Evolutionary conservation across 1,140 invertebrate genomes (phyloP).

Genomic region (Episyrphus balteatus): DNA sequence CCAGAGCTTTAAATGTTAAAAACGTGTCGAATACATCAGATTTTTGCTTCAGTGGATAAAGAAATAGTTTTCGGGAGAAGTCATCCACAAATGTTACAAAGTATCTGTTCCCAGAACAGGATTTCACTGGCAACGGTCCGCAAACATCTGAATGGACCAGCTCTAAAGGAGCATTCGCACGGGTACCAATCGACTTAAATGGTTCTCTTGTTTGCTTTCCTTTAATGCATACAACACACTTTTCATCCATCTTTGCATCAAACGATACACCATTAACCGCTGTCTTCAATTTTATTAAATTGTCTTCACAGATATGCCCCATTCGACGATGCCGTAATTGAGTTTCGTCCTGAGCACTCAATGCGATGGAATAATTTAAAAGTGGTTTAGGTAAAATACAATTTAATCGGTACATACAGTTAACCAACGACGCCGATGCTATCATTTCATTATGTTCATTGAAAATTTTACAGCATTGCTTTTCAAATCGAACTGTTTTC

Average conservation of each 20-base stretch:
- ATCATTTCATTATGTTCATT: too few relatives aligned
- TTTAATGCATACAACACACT: not conserved
- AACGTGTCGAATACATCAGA: not conserved
- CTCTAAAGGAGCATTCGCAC: too few relatives aligned
- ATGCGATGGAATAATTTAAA: not conserved
- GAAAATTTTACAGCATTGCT: too few relatives aligned
- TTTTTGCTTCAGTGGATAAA: too few relatives aligned
- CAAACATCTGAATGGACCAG: too few relatives aligned
- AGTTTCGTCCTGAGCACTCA: not conserved
- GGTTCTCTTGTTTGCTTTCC: too few relatives aligned
- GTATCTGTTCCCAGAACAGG: constrained; percentile 23
- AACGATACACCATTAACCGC: not conserved
- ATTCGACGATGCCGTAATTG: constrained; percentile 2
- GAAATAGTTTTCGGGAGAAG: constrained; percentile 14
- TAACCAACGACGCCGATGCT: not conserved
- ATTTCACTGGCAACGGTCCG: constrained; percentile 8
- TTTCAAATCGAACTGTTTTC: too few relatives aligned
- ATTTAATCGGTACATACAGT: not conserved
- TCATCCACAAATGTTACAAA: constrained; percentile 33
- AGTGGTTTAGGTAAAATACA: not conserved
- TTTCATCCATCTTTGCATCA: not conserved
- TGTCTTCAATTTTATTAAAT: not conserved
- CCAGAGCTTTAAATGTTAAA: not conserved
- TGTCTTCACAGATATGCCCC: too few relatives aligned
- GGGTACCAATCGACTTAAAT: too few relatives aligned